phyloP scores from a whole-genome alignment of 2,113 vertebrate genomes.

The Aphelocoma coerulescens region DNA sequence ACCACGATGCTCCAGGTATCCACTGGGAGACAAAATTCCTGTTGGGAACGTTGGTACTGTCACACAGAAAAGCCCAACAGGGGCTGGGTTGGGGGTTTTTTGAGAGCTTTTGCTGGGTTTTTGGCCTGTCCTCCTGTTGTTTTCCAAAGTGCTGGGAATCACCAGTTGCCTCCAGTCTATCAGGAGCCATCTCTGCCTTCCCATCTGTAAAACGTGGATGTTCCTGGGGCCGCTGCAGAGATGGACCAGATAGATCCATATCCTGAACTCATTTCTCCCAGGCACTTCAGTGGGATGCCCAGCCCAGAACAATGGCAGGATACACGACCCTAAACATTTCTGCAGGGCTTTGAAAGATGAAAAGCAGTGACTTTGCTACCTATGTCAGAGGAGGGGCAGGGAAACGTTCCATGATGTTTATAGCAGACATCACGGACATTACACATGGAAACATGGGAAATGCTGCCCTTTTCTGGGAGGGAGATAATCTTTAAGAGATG shows the following conservation, averaged over 20 bases:
- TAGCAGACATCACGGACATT: constrained; percentile 16
- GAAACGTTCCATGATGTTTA: constrained; percentile 9
- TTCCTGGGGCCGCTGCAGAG: not conserved
- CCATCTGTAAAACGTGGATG: not conserved
- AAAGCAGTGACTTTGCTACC: constrained; percentile 2
- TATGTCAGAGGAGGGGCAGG: not conserved
- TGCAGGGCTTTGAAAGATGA: constrained; percentile 28
- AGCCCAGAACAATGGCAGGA: constrained; percentile 66
- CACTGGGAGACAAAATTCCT: not conserved
- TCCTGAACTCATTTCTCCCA: constrained; percentile 63
- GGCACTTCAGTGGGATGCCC: constrained; percentile 56
- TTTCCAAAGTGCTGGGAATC: not conserved
- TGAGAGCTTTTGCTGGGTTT: not conserved
- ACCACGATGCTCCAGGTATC: not conserved
- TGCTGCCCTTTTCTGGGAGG: not conserved
- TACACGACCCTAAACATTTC: constrained; percentile 43
- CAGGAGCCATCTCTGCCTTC: not conserved
- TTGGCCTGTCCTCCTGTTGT: not conserved
- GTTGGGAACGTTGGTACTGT: not conserved
- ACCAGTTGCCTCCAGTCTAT: not conserved
- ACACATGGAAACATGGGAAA: constrained; percentile 56
- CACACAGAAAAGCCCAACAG: not conserved
- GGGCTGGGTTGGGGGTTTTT: fast-evolving
- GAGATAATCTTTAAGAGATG: constrained; percentile 56
- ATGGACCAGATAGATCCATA: constrained; percentile 46